Evolutionary conservation across 2,113 vertebrate genomes (phyloP), one percentile per base, ranked within the genome.

Genomic region (Oreotrochilus melanogaster): DNA sequence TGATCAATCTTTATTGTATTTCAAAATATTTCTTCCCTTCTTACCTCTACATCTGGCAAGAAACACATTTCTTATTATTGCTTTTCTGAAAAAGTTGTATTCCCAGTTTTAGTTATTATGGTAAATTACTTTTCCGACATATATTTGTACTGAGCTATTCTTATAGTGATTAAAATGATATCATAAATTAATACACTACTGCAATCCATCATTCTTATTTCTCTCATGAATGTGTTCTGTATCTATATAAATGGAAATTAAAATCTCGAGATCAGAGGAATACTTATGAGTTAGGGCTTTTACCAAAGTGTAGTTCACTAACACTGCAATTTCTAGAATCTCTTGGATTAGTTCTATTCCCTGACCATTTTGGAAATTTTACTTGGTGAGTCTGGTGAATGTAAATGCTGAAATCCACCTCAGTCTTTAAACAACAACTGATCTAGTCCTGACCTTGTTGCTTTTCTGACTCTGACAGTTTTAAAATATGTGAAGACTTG

Each of bases 1-100:
- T 95, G 88, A 97, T 96, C 88, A 91, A 70, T 94, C 87, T 91
- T 82, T 71, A 92, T 71, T 93, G 65, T 69, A 56, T 93, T 96
- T 93, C 88, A 75, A 97, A 95, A 89, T 94, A 67, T 65, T 47
- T 88, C 75, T 93, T 95, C 71, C 28, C 9, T 96, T 74, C 56
- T 71, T 95, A 76, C 67, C 11, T 82, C 64, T 94, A 71, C 57
- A 92, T 86, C 78, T 91, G 66, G 42, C 43, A 83, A 87, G 57
- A 97, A 84, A 97, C 69, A 71, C 54, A 73, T 80, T 93, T 82
- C 78, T 10, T 19, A 80, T 95, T 91, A 93, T 92, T 86, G 69
- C 60, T 80, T 96, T 94, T 92, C 71, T 87, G 61, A 45, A 70
- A 78, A 94, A 83, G 50, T 92, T 94, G 33, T 86, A 86, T 95